Evolutionary conservation across 2,888 invertebrate genomes (phyloP), one percentile per base, ranked within the genome.

Genomic region (Mechanitis messenoides): DNA sequence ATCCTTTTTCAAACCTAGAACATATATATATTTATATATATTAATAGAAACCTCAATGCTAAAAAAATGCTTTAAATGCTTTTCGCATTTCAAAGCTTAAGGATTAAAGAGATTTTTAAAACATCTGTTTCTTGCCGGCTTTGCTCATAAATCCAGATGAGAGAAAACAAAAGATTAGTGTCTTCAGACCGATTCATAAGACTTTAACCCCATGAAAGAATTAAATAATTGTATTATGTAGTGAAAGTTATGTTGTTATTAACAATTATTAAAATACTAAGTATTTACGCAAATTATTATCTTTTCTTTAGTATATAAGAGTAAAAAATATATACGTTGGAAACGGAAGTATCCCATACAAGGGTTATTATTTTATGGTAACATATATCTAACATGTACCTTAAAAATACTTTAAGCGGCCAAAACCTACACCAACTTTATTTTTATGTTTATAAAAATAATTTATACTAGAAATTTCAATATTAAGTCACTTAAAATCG

Each of bases 201-300:
- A 72, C 76, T 71, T 77, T 78, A 77, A 75, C 71, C 76, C 74
- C 69, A 61, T 45, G 56, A 68, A 70, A 67, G 71, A 74, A 72
- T 9, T 70, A 73, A 76, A 75, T 35, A 35, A 35, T 35, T 35
- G 3, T 35, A 35, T 6, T 35, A 3, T 9, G 6, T 42, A 9
- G 3, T 42, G 9, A 42, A 9, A 42, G 9, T 42, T 9, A 5
- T 11, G 1, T 42, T 35, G 35, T 6, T 6, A 5, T 35, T 35
- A 35, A 42, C 1, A 3, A 9, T 42, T 9, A 42, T 9, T 42
- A 42, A 42, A 9, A 9, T 20, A 20, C 20, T 20, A 20, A 42
- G 11, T 42, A 42, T 42, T 42, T 7, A 42, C 9, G 7, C 42
- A 42, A 42, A 9, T 9, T 42, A 9, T 42, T 42, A 9, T 9